Evolutionary conservation across 2,797 vertebrate species (phyloP).

Genomic region (Etheostoma perlongum): DNA sequence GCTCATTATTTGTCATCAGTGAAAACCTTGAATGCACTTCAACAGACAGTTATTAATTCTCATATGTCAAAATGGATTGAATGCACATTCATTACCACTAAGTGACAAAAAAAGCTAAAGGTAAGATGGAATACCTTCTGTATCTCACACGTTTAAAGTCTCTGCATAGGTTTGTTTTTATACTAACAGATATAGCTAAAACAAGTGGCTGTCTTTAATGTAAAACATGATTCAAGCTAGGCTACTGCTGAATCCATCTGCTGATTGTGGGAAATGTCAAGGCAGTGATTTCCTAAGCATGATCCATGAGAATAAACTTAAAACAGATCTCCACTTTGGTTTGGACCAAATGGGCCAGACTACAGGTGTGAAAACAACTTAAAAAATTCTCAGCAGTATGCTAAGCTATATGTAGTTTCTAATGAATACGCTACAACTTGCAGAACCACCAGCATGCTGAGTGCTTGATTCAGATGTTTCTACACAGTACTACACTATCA

Average conservation of each 20-base stretch:
- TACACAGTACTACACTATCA: no score
- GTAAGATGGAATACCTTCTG: conserved; percentile 9
- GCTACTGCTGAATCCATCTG: neutral
- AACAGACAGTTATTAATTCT: neutral
- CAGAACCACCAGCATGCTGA: no score
- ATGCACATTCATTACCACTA: conserved; percentile 4
- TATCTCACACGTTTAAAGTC: neutral
- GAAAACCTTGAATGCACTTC: neutral
- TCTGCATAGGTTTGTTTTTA: no score
- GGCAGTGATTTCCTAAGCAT: neutral
- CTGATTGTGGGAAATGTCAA: neutral
- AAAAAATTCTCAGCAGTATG: neutral
- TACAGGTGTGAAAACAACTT: neutral
- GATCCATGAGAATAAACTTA: neutral
- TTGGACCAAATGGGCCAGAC: neutral
- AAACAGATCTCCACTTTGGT: neutral
- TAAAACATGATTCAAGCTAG: neutral
- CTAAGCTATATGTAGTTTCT: no score
- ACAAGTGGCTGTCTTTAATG: neutral
- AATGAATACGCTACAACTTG: no score
- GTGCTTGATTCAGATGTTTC: no score
- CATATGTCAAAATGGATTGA: neutral
- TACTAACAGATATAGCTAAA: conserved; percentile 8
- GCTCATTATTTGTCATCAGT: neutral
- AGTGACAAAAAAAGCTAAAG: conserved; percentile 1